Percentiles rank a stretch among this genome's conserved stretches.
phyloP scores from a whole-genome alignment of 2,113 vertebrate species.

The Oplegnathus fasciatus region DNA sequence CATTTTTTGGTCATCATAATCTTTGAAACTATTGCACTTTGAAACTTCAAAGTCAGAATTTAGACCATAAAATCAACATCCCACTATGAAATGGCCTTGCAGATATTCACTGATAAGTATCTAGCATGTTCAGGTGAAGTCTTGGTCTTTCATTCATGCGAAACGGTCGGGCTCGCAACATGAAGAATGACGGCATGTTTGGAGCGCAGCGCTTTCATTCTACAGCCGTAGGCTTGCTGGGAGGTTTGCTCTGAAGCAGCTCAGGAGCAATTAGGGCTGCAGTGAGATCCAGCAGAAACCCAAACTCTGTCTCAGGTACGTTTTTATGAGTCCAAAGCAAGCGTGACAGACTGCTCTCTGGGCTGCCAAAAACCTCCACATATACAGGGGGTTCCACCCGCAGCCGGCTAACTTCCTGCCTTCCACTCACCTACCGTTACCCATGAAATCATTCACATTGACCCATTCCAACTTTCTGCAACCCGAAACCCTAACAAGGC shows the following conservation, averaged over 20 bases:
- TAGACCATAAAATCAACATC: neutral
- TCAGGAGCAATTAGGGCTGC: constrained; percentile 73
- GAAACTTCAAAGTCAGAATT: neutral
- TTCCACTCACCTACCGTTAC: constrained; percentile 71
- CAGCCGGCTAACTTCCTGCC: constrained; percentile 60
- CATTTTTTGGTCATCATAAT: neutral
- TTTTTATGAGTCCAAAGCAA: constrained; percentile 78
- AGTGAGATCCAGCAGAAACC: constrained; percentile 69
- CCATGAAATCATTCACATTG: constrained; percentile 74
- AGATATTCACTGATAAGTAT: constrained; percentile 25
- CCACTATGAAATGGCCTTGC: neutral
- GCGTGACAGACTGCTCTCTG: constrained; percentile 65
- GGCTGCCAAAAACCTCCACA: constrained; percentile 65
- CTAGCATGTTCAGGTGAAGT: constrained; percentile 54
- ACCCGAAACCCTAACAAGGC: constrained; percentile 76
- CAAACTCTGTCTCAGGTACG: constrained; percentile 77
- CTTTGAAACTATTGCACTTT: neutral
- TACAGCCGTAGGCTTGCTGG: constrained; percentile 29
- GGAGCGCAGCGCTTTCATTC: constrained; percentile 48
- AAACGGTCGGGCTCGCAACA: constrained; percentile 39
- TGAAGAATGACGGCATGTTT: constrained; percentile 63
- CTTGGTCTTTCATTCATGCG: constrained; percentile 47
- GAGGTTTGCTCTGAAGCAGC: constrained; percentile 70
- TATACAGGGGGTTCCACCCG: constrained; percentile 61
- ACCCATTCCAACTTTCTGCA: constrained; percentile 74